Evolutionary conservation across 2,113 vertebrate species (phyloP).

Genomic region (Psittacara wagleri): DNA sequence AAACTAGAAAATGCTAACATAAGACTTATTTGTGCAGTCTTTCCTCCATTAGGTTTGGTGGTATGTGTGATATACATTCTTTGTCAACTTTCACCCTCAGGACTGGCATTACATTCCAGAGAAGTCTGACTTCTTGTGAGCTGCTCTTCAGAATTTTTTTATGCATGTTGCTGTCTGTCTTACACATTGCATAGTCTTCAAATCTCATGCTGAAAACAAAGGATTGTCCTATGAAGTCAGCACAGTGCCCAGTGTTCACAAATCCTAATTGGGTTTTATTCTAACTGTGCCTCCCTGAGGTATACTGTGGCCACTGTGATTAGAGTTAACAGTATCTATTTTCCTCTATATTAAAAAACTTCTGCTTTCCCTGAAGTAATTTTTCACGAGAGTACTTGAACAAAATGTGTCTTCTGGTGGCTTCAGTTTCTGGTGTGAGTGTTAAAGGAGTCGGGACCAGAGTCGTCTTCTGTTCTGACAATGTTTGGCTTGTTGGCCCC

Average conservation of each 20-base stretch:
- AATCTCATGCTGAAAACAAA: not conserved
- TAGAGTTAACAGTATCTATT: not conserved
- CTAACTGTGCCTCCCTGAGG: not conserved
- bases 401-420: not conserved
- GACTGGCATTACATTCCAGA: not conserved
- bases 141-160: not conserved
- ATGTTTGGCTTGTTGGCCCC: not conserved
- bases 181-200: not conserved
- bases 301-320: not conserved
- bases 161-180: not conserved
- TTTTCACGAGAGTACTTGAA: not conserved
- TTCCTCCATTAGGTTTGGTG: not conserved
- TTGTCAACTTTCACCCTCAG: not conserved
- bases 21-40: not conserved
- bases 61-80: not conserved
- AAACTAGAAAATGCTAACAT: not conserved
- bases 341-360: not conserved
- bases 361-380: not conserved
- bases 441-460: not conserved
- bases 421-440: not conserved
- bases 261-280: not conserved
- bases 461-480: not conserved
- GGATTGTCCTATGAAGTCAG: not conserved
- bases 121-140: not conserved
- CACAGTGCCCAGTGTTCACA: not conserved